Evolutionary conservation across 1,140 invertebrate species (phyloP), one percentile per base, ranked within the genome.

Genomic region (Drosophila azteca): DNA sequence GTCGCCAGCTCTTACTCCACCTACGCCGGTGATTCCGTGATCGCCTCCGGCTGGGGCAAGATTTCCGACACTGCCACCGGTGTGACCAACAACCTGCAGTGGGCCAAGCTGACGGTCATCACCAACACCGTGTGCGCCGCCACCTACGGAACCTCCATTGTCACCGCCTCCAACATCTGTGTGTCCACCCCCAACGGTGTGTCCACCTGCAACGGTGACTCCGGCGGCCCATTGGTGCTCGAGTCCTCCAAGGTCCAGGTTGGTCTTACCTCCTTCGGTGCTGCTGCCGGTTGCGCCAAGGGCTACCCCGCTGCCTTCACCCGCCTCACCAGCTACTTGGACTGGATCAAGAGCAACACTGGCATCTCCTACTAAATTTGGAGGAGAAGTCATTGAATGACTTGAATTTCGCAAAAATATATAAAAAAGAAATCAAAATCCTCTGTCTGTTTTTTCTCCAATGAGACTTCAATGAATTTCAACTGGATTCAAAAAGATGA

Each of bases 201-300:
- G 9, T 91, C 90, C 57, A 91, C 90, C 55, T 91, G 90, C 78
- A 78, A 76, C 43, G 93, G 93, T 35, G 93, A 93, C 73, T 93
- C 93, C 51, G 93, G 93, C 65, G 93, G 93, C 59, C 93, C 93
- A 69, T 81, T 93, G 58, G 90, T 92, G 1, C 60, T 82, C 13
- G n/a, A 20, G 1, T 8, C n/a, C 20, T 17, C 0, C 39, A 43
- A 24, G 1, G 15, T 62, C 11, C 78, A 79, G 60, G 68, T 94
- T 62, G 94, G 94, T 77, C 77, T 94, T 9, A 93, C 92, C 15
- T 94, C 93, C 4, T 94, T 93, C 81, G 93, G 93, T 43, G 90
- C 92, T 24, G 62, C 76, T 43, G 78, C 85, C 15, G 93, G 93
- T 15, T 94, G 94, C 77, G 84, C 92, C 61, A 68, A 81, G 29